Base-by-base conservation (phyloP, 2,113 vertebrate species). In the Lethenteron reissneri region DNA sequence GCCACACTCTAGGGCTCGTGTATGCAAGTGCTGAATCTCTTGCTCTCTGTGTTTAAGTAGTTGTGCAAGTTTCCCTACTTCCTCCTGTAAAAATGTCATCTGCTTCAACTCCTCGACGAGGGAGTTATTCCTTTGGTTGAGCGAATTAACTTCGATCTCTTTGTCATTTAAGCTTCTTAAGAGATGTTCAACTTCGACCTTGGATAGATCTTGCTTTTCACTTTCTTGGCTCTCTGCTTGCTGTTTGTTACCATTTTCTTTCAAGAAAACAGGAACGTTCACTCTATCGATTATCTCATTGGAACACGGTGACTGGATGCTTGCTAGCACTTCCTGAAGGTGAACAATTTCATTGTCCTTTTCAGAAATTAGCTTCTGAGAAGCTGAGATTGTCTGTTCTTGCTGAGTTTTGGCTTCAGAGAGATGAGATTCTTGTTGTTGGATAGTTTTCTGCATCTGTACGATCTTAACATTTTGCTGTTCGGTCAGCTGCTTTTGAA, bases 131-230 rank as follows among this genome's bases (percentile, higher is more conserved):
- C 89, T 94, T 78, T 97, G 92, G 72, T 90, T 94, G 56, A 99
- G 80, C 74, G 89, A 84, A 73, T 83, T 83, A 72, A 99, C 97
- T 77, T 99, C 90, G 2, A 82, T 84, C 73, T 99, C 94, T 11
- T 89, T 89, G 78, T 99, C 92, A 77, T 88, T 88, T 74, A 99
- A 87, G 72, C 91, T 92, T 77, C 80, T 85, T 19, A 96, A 86
- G 71, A 99, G 78, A 71, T 80, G 83, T 71, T 92, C 86, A 4
- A 92, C 86, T 76, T 99, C 94, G 8, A 81, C 86, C 79, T 96
- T 99, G 3, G 94, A 96, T 72, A 97, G 79, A 76, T 99, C 94
- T 12, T 99, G 89, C 57, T 99, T 97, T 81, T 99, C 94, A 56
- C 86, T 88, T 68, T 84, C 90, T 57, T 87, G 89, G n/a, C 77